phyloP scores from a whole-genome alignment of 1,140 invertebrate genomes.

The Bradysia coprophila region DNA sequence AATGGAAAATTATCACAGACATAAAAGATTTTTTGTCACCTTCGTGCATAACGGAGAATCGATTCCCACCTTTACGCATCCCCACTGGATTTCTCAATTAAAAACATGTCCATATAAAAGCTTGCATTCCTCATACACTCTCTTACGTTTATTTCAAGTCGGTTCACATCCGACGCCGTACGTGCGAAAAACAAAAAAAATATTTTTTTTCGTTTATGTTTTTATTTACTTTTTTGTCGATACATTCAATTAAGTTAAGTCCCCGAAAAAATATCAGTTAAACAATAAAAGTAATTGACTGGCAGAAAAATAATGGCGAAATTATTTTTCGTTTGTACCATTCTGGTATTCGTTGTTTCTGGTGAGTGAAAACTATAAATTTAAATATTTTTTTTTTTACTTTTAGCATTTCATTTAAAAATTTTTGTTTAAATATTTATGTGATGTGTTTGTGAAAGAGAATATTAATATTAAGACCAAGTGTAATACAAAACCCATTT shows the following conservation, averaged over 20 bases:
- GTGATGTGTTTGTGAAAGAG: too few species aligned
- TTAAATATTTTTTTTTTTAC: too few species aligned
- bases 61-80: neutral
- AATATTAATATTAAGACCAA: too few species aligned
- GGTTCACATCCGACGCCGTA: conserved; percentile 1
- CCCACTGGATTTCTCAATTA: neutral
- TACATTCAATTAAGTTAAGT: neutral
- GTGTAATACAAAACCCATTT: too few species aligned
- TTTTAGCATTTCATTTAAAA: too few species aligned
- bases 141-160: conserved; percentile 6
- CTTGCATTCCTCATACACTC: conserved; percentile 3
- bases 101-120: conserved; percentile 4
- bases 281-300: neutral
- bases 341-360: neutral
- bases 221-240: neutral
- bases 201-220: neutral
- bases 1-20: too few species aligned
- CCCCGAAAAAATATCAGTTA: neutral
- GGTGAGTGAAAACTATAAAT: neutral
- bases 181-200: neutral
- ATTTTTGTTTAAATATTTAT: too few species aligned
- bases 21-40: too few species aligned
- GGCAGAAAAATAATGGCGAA: neutral
- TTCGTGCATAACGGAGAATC: neutral
- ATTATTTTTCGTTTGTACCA: neutral